A percentile compares a stretch with the other conserved stretches of the same genome.
phyloP scores from a whole-genome alignment of 2,888 invertebrate species.

The Seira musarum region DNA sequence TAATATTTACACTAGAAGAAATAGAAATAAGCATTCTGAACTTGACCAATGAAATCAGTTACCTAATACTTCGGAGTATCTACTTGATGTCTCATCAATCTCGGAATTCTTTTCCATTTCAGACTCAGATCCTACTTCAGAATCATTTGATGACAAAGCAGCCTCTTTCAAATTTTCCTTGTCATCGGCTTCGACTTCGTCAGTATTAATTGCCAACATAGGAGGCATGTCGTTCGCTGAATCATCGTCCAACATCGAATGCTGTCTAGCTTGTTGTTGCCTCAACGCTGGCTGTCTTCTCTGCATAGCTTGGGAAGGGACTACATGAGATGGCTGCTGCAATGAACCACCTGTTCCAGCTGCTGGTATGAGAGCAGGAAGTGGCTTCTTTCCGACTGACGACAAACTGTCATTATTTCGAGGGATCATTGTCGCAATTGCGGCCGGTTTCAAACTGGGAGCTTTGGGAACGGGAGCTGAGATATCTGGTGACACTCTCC shows the following conservation, averaged over 20 bases:
- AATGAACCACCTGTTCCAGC: constrained; percentile 16
- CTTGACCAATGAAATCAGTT: too few relatives aligned
- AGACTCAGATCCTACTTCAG: constrained; percentile 39
- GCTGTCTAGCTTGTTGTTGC: constrained; percentile 29
- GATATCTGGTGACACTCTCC: constrained; percentile 55
- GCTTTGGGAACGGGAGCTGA: constrained; percentile 37
- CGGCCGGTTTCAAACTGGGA: constrained; percentile 39
- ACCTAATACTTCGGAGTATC: constrained; percentile 35
- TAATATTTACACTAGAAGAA: background rate
- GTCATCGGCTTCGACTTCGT: constrained; percentile 47
- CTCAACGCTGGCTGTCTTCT: constrained; percentile 31
- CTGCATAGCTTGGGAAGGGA: background rate
- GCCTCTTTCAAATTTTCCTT: constrained; percentile 58
- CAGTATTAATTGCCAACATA: constrained; percentile 28
- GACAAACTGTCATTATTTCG: constrained; percentile 29
- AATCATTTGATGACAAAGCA: constrained; percentile 30
- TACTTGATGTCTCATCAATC: constrained; percentile 40
- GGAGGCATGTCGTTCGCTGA: constrained; percentile 41
- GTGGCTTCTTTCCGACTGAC: constrained; percentile 32
- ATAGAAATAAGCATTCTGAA: background rate
- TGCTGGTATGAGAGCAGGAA: constrained; percentile 54
- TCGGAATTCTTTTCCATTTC: constrained; percentile 44
- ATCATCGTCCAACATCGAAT: constrained; percentile 35
- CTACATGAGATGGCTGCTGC: too few relatives aligned
- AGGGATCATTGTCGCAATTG: constrained; percentile 14